phyloP scores from a whole-genome alignment of 2,888 invertebrate genomes.

The Synergus itoensis region DNA sequence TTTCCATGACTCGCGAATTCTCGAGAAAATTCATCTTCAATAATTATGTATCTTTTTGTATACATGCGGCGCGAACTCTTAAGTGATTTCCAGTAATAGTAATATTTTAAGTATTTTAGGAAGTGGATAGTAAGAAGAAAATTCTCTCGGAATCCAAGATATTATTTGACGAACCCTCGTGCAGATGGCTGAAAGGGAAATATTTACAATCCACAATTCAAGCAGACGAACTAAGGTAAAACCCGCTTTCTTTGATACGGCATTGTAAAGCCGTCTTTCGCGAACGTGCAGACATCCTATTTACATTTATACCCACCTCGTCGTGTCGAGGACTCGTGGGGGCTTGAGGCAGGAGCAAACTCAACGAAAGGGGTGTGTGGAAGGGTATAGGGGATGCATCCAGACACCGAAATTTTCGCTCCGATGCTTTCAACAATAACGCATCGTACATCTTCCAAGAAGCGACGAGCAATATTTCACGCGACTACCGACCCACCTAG shows the following conservation, averaged over 20 bases:
- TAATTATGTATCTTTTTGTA: background rate
- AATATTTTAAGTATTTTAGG: background rate
- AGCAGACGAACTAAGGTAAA: constrained; percentile 52
- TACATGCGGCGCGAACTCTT: background rate
- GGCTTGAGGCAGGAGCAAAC: constrained; percentile 52
- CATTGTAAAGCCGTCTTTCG: constrained; percentile 69
- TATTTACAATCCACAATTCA: constrained; percentile 48
- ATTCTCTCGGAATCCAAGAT: background rate
- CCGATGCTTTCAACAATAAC: constrained; percentile 76
- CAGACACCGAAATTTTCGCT: constrained; percentile 75
- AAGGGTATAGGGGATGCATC: constrained; percentile 63
- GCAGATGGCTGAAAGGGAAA: constrained; percentile 45
- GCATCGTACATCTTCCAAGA: constrained; percentile 75
- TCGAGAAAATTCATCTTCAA: background rate
- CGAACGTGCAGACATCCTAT: constrained; percentile 71
- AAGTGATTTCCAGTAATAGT: too few species aligned
- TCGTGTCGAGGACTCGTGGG: constrained; percentile 59
- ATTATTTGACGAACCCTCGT: constrained; percentile 43
- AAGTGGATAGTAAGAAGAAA: background rate
- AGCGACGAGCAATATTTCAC: constrained; percentile 75
- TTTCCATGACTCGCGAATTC: background rate
- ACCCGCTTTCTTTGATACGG: constrained; percentile 66
- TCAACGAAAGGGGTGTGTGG: constrained; percentile 45
- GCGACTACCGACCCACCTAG: constrained; percentile 63
- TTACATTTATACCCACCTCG: constrained; percentile 72